Evolutionary conservation across 2,113 vertebrate species (phyloP).

Genomic region (Ptilorrhoa leucosticta): DNA sequence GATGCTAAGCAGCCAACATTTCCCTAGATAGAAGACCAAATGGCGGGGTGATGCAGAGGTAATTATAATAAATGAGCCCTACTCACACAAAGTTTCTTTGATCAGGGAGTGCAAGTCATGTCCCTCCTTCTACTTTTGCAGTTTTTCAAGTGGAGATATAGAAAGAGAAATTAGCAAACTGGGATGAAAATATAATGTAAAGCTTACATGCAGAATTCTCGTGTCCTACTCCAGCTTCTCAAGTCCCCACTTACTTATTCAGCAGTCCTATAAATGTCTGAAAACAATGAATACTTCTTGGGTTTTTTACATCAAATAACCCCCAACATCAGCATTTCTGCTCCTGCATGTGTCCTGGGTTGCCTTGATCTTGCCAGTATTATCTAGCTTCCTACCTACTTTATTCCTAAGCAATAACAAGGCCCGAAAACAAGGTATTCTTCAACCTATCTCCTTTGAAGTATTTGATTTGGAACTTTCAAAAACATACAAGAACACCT

Average conservation of each 20-base stretch:
- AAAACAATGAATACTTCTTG: background rate
- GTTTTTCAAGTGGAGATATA: background rate
- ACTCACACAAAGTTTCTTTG: background rate
- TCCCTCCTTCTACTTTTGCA: background rate
- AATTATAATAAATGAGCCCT: background rate
- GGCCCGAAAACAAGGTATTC: background rate
- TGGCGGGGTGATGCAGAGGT: background rate
- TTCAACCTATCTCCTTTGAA: background rate
- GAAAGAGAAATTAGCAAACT: background rate
- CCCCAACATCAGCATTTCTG: background rate
- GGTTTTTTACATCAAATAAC: background rate
- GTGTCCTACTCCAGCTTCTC: background rate
- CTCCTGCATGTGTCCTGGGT: fast-evolving
- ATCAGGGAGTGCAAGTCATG: background rate
- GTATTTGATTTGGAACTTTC: background rate
- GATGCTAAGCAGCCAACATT: slow-evolving; percentile 14
- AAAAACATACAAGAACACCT: background rate
- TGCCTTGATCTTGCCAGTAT: background rate
- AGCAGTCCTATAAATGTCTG: background rate
- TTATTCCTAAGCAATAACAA: background rate
- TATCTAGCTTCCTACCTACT: background rate
- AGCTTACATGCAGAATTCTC: background rate
- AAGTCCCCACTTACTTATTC: background rate
- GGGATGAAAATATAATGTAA: background rate
- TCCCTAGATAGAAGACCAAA: slow-evolving; percentile 25